Evolutionary conservation across 2,888 invertebrate species (phyloP).

Genomic region (Octonoba sinensis): DNA sequence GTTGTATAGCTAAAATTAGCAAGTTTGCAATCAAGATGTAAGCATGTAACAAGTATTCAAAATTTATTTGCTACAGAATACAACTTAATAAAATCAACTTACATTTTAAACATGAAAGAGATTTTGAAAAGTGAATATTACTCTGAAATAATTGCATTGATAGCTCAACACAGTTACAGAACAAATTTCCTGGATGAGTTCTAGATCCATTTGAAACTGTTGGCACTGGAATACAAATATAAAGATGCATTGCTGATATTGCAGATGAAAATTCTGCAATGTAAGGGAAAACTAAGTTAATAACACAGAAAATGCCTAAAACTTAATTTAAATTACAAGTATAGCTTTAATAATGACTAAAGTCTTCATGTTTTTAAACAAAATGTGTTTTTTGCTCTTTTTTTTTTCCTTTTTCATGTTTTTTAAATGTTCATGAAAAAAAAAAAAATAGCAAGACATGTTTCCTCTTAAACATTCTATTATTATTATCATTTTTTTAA

Average conservation of each 20-base stretch:
- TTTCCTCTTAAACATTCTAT: no score
- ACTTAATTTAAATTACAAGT: no score
- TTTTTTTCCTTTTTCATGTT: no score
- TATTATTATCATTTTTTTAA: no score
- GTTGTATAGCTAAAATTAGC: conserved; percentile 17
- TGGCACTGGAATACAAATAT: conserved; percentile 26
- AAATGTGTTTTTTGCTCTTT: no score
- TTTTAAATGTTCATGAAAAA: no score
- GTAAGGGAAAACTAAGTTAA: no score
- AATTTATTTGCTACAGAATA: neutral
- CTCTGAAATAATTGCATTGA: neutral
- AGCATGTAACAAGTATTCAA: neutral
- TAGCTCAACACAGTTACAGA: conserved; percentile 21
- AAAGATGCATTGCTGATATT: conserved; percentile 15
- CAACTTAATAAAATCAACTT: neutral
- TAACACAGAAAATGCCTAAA: no score
- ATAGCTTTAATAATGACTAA: no score
- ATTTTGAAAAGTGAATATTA: neutral
- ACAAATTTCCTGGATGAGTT: conserved; percentile 34
- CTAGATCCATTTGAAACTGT: conserved; percentile 10
- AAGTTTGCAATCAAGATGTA: no score
- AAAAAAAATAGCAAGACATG: no score
- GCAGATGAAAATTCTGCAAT: conserved; percentile 40
- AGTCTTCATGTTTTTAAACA: no score
- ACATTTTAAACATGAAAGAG: conserved; percentile 27